Percentiles rank a stretch among this genome's conserved stretches.
phyloP scores from a whole-genome alignment of 2,888 invertebrate genomes.

The Abscondita cerata region DNA sequence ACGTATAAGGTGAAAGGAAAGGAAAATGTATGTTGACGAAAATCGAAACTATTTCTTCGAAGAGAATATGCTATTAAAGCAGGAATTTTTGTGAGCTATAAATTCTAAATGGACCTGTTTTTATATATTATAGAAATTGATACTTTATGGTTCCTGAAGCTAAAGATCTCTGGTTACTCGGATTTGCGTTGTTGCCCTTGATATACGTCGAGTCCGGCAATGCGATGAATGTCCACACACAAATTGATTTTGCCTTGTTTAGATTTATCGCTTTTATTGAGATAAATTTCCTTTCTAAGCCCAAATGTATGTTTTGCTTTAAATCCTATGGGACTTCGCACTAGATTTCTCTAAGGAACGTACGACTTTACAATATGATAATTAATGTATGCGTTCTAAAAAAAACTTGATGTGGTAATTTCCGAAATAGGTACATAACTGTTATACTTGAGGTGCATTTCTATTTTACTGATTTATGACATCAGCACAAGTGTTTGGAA shows the following conservation, averaged over 20 bases:
- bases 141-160: slow-evolving; percentile 52
- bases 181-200: slow-evolving; percentile 46
- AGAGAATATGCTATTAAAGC: slow-evolving; percentile 43
- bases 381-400: no score
- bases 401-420: no score
- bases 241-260: slow-evolving; percentile 54
- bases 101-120: slow-evolving; percentile 45
- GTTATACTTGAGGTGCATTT: background rate
- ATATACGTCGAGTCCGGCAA: slow-evolving; percentile 43
- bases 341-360: slow-evolving; percentile 3
- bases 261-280: slow-evolving; percentile 56
- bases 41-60: slow-evolving; percentile 17
- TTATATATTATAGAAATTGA: slow-evolving; percentile 53
- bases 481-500: background rate
- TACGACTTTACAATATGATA: no score
- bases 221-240: slow-evolving; percentile 46
- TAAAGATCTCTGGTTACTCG: slow-evolving; percentile 51
- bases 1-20: background rate
- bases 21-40: background rate
- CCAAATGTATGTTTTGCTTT: slow-evolving; percentile 29
- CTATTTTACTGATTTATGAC: slow-evolving; percentile 2
- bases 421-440: no score
- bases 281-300: slow-evolving; percentile 49
- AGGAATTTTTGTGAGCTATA: slow-evolving; percentile 52
- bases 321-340: background rate